Base-by-base conservation (phyloP, 2,888 invertebrate species). In the Lissocephala sabroskyi region DNA sequence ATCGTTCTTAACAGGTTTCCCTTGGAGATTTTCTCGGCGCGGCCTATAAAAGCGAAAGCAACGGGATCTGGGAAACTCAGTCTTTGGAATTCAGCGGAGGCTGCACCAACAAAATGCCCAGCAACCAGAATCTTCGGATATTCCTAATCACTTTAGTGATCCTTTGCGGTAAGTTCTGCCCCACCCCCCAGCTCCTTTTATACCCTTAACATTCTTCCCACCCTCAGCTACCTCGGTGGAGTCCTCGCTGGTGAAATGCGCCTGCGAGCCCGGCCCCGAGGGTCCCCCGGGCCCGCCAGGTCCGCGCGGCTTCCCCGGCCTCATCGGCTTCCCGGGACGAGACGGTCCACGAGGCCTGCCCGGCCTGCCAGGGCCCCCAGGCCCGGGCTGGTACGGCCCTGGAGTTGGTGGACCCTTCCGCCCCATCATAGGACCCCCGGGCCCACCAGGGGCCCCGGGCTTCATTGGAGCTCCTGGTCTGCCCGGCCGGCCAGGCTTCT, bases 391-490 rank as follows among this genome's bases (percentile, higher is more conserved):
- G 9, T 1, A 9, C 16, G 49, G 45, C 4, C 43, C 49, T 0
- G 44, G 57, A 2, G 28, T 10, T 1, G 70, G 75, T 73, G 59
- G 56, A 3, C 61, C 50, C 18, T 6, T 56, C 3, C 49, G 43
- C 0, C 49, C 68, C 10, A 18, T 65, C 0, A 50, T 54, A 1
- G 70, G 70, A 5, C 76, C 73, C 1, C 43, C 65, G 3, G 70
- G 71, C 0, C n/a, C 63, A 14, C 71, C 71, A 0, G 70, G 71
- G 9, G 74, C 74, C 3, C 75, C 74, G 0, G 74, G 74, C n/a
- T n/a, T n/a, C n/a, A n/a, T n/a, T n/a, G 70, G 71, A 10, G 74
- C 74, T 3, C 75, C 74, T 0, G 74, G 74, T n/a, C 60, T 68
- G 0, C 76, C 78, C 2, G 74, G 71, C 18, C 60, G 73, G 0